Conservation (phyloP, 1,140 invertebrate genomes). For the Drosophila truncata region DNA sequence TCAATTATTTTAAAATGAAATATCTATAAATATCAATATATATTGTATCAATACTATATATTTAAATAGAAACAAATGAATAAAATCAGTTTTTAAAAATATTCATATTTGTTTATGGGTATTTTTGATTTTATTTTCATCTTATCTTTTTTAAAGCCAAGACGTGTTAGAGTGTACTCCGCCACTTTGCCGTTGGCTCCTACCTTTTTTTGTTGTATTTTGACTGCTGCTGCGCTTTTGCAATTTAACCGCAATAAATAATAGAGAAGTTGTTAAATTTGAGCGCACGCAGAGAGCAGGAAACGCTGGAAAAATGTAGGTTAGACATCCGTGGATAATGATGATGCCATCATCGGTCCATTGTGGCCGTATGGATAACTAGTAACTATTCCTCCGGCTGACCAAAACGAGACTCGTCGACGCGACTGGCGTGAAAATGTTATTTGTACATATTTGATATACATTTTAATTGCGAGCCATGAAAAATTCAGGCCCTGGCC, state of each 20-base stretch:
- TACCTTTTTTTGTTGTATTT: slow-evolving; percentile 28
- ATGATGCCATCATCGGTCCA: slow-evolving; percentile 29
- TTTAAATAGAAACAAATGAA: not conserved
- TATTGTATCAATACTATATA: not conserved
- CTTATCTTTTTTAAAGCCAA: not conserved
- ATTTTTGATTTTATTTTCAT: not conserved
- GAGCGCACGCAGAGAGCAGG: slow-evolving; percentile 22
- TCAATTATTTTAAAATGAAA: no score
- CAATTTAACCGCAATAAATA: slow-evolving; percentile 72
- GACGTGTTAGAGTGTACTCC: not conserved
- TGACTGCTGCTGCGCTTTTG: slow-evolving; percentile 60
- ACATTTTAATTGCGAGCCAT: slow-evolving; percentile 53
- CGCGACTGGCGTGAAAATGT: slow-evolving; percentile 11
- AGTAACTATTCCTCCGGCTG: slow-evolving; percentile 9
- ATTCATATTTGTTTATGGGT: not conserved
- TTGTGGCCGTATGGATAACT: slow-evolving; percentile 20
- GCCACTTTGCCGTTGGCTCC: slow-evolving; percentile 7
- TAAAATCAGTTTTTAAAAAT: not conserved
- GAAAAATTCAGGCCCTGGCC: slow-evolving; percentile 28
- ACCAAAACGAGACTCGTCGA: slow-evolving; percentile 14
- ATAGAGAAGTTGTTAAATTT: slow-evolving; percentile 69
- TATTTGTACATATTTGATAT: slow-evolving; percentile 51
- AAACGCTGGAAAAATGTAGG: slow-evolving; percentile 43
- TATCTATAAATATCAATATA: no score
- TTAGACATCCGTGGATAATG: slow-evolving; percentile 35